A percentile compares a stretch with the other conserved stretches of the same genome.
Conservation (phyloP, 1,140 invertebrate species). For the Zaprionus taronus region DNA sequence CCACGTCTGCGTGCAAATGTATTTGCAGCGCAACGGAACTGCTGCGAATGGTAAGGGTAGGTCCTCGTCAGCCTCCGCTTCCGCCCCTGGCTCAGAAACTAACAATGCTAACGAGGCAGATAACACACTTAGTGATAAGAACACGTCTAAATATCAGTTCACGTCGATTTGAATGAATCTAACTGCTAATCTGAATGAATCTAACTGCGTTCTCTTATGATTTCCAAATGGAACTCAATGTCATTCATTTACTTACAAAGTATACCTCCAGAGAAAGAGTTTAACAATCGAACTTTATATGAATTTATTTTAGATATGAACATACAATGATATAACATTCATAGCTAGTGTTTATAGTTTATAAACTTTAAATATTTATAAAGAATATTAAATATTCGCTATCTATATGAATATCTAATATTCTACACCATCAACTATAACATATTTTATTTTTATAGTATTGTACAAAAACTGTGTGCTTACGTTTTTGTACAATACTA, state of each 20-base stretch:
- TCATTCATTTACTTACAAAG: background rate
- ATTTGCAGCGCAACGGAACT: constrained; percentile 66
- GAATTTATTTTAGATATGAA: constrained; percentile 5
- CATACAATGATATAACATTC: background rate
- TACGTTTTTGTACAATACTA: too few species aligned
- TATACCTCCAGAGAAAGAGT: background rate
- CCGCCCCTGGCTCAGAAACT: constrained; percentile 22
- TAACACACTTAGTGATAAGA: constrained; percentile 27
- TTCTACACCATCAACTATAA: background rate
- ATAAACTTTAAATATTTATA: background rate
- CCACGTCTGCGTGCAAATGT: constrained; percentile 87
- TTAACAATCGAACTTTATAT: background rate
- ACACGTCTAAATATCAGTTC: constrained; percentile 51
- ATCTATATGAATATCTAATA: background rate
- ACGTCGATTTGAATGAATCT: constrained; percentile 57
- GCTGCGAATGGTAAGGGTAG: constrained; percentile 78
- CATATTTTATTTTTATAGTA: background rate
- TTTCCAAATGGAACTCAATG: background rate
- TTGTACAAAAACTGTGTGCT: background rate
- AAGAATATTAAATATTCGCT: background rate
- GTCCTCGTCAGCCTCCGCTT: constrained; percentile 36
- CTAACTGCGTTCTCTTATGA: background rate
- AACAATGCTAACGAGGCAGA: constrained; percentile 36
- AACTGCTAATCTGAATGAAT: too few species aligned
- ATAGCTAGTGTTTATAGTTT: constrained; percentile 4